These are phyloP conservation scores for Ataeniobius toweri DNA, from an alignment of 2,797 vertebrate species.

Conservation along the genomic window DNA sequence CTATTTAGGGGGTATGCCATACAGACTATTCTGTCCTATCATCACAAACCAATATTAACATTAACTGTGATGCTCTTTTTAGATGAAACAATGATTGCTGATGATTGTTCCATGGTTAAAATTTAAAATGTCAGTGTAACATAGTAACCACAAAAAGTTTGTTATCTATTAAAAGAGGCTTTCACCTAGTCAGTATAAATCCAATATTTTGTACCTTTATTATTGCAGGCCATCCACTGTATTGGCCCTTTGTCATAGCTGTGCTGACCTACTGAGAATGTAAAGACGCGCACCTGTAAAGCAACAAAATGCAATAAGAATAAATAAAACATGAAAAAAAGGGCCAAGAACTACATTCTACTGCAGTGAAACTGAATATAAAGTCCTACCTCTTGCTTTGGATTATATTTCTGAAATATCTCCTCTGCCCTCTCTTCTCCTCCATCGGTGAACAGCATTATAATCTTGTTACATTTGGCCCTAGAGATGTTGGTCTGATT, in stretches of 20 bases:
- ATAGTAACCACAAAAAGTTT: neutral
- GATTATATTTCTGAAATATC: constrained; percentile 91
- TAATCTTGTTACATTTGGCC: constrained; percentile 98
- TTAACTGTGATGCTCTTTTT: neutral
- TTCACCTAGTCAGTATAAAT: neutral
- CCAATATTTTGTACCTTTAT: constrained; percentile 86
- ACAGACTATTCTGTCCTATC: neutral
- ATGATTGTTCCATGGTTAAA: neutral
- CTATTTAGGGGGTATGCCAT: neutral
- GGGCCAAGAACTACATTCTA: neutral
- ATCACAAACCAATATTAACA: neutral
- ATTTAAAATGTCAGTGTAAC: neutral
- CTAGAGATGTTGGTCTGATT: constrained; percentile 86
- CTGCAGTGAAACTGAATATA: neutral
- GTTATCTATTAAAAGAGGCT: neutral
- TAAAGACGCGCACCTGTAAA: constrained; percentile 93
- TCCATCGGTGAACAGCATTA: constrained; percentile 98
- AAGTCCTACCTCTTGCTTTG: constrained; percentile 86
- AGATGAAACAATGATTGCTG: no score
- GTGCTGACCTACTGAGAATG: constrained; percentile 97
- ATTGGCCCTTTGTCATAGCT: constrained; percentile 98
- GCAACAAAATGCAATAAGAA: neutral
- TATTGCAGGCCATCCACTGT: constrained; percentile 96
- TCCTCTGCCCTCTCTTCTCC: constrained; percentile 94
- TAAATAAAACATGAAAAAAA: neutral